Evolutionary conservation across 2,888 invertebrate genomes (phyloP).

Genomic region (Cephus sareptanus): DNA sequence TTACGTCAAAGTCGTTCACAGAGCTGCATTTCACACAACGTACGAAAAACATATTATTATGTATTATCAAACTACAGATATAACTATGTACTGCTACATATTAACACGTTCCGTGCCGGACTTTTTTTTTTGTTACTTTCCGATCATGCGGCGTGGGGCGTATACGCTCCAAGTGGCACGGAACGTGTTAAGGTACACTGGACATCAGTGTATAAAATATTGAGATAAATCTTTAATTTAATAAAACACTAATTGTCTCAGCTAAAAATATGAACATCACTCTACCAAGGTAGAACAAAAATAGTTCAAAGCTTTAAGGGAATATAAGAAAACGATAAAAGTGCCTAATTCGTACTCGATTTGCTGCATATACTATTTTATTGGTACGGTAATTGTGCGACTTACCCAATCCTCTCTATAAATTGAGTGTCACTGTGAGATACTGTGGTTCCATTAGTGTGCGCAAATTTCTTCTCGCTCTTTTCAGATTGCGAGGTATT

Average conservation of each 20-base stretch:
- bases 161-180: too few relatives aligned
- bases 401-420: constrained; percentile 67
- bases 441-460: constrained; percentile 65
- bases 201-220: not conserved
- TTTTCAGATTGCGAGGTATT: constrained; percentile 58
- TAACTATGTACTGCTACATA: not conserved
- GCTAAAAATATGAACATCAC: not conserved
- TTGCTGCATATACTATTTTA: not conserved
- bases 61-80: not conserved
- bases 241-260: not conserved
- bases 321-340: not conserved
- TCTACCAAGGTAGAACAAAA: not conserved
- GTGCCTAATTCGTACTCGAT: not conserved
- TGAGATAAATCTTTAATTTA: not conserved
- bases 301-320: not conserved
- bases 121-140: too few relatives aligned
- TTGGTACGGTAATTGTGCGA: not conserved
- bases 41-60: not conserved
- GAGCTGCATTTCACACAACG: constrained; percentile 50
- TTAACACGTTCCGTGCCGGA: not conserved
- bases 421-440: constrained; percentile 65
- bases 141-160: too few relatives aligned
- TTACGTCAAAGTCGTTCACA: constrained; percentile 67
- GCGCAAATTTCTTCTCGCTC: constrained; percentile 63
- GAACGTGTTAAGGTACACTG: not conserved